A percentile compares a stretch with the other conserved stretches of the same genome.
Evolutionary conservation across 2,888 invertebrate species (phyloP).

Genomic region (Thyatira batis): DNA sequence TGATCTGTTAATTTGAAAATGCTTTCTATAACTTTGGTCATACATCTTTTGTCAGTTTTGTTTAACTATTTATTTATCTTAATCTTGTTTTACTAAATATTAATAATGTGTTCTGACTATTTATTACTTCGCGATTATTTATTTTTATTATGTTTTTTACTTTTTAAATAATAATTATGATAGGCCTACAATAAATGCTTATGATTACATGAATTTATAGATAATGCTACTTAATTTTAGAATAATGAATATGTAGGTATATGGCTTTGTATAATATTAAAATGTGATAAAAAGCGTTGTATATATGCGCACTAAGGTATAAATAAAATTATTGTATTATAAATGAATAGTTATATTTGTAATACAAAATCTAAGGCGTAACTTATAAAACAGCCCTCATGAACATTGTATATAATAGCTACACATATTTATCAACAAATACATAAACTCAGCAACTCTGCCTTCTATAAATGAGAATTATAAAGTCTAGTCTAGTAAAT

Average conservation of each 20-base stretch:
- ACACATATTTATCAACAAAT: neutral
- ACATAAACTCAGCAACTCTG: neutral
- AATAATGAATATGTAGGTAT: neutral
- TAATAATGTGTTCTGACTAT: no score
- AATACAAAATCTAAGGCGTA: no score
- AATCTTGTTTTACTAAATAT: no score
- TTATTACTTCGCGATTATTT: no score
- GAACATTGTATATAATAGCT: neutral
- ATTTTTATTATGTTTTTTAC: no score
- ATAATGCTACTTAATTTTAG: constrained; percentile 7
- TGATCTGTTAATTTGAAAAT: no score
- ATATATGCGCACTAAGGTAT: neutral
- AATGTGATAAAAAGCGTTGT: constrained; percentile 26
- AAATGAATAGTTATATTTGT: neutral
- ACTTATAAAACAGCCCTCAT: neutral
- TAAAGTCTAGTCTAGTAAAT: no score
- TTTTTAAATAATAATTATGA: no score
- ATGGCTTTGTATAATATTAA: constrained; percentile 23
- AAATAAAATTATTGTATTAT: neutral
- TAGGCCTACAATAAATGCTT: neutral
- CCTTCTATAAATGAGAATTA: no score
- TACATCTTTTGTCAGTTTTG: no score
- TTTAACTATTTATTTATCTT: no score
- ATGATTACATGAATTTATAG: constrained; percentile 8
- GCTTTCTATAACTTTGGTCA: no score